A percentile compares a stretch with the other conserved stretches of the same genome.
Evolutionary conservation across 2,113 vertebrate species (phyloP).

Genomic region (Rhynchomys soricoides): DNA sequence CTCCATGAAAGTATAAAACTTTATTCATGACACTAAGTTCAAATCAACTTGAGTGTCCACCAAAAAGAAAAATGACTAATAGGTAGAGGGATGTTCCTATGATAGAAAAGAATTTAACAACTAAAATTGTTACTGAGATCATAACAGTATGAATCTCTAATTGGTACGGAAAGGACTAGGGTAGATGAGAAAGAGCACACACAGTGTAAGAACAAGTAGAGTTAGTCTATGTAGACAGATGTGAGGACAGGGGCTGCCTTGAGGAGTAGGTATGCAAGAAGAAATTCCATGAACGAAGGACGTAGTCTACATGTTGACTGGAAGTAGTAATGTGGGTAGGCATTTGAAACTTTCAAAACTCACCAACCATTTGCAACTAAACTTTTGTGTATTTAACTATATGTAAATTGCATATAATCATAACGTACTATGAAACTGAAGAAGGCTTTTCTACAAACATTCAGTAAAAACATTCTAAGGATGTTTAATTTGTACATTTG

Average conservation of each 20-base stretch:
- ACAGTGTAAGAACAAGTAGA: not conserved
- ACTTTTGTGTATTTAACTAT: not conserved
- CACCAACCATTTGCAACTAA: not conserved
- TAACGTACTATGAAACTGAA: not conserved
- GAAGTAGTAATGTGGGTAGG: not conserved
- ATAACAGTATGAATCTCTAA: not conserved
- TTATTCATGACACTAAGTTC: not conserved
- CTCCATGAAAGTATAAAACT: not conserved
- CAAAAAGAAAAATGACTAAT: not conserved
- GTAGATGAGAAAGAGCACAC: not conserved
- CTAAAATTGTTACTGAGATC: not conserved
- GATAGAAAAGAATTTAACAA: conserved; percentile 9
- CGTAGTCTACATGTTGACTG: not conserved
- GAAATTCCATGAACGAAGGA: not conserved
- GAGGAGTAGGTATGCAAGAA: not conserved
- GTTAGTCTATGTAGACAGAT: not conserved
- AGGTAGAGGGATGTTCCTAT: not conserved
- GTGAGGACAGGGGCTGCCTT: not conserved
- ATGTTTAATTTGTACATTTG: not conserved
- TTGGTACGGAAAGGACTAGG: not conserved
- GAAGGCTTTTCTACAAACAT: not conserved
- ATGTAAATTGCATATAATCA: not conserved
- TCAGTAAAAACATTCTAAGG: not conserved
- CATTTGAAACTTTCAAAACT: not conserved
- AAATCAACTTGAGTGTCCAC: not conserved